phyloP scores from a whole-genome alignment of 1,140 invertebrate species.

The Leptonema lineaticorne region DNA sequence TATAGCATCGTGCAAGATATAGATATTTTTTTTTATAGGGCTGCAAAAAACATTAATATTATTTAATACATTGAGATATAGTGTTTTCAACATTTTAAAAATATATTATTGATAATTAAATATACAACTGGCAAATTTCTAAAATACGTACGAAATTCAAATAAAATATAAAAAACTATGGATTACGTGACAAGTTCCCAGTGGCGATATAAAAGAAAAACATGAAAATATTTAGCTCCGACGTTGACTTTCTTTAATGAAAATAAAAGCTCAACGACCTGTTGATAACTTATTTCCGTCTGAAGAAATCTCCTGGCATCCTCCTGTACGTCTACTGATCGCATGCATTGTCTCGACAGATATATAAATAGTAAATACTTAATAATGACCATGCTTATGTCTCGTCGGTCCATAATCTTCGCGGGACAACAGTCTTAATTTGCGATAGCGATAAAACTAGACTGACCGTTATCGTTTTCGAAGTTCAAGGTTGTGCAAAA shows the following conservation, averaged over 20 bases:
- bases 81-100: no score
- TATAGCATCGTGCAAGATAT: no score
- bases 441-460: background rate
- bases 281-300: constrained; percentile 5
- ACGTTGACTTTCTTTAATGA: background rate
- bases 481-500: background rate
- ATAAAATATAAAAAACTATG: no score
- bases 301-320: constrained; percentile 2
- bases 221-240: no score
- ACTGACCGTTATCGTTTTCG: background rate
- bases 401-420: background rate
- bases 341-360: background rate
- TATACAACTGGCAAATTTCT: no score
- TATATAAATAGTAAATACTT: constrained; percentile 1
- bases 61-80: no score
- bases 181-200: background rate
- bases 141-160: no score
- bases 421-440: background rate
- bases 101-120: no score
- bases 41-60: no score
- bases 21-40: no score
- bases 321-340: background rate
- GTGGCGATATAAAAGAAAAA: no score
- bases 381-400: no score
- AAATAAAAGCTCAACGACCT: constrained; percentile 11